Evolutionary conservation across 2,113 vertebrate genomes (phyloP).

Genomic region (Atrichornis clamosus): DNA sequence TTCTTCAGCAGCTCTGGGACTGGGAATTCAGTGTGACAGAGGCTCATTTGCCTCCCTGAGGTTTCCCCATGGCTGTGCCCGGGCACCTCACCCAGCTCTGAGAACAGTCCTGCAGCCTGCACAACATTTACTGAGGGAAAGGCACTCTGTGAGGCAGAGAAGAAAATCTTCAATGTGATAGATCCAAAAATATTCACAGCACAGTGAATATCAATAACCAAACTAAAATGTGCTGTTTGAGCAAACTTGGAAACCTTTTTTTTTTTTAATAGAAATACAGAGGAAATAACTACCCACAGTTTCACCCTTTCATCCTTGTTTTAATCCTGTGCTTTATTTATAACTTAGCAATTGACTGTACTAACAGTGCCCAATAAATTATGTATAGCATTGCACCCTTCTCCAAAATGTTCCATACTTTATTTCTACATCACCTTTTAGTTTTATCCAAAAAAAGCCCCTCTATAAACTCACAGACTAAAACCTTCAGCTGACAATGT

Average conservation of each 20-base stretch:
- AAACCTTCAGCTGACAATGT: not conserved
- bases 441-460: not conserved
- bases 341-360: conserved; percentile 24
- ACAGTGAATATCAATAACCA: not conserved
- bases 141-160: not conserved
- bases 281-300: not conserved
- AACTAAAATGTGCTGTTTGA: conserved; percentile 6
- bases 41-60: not conserved
- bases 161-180: not conserved
- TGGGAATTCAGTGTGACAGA: not conserved
- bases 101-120: not conserved
- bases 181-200: not conserved
- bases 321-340: conserved; percentile 34
- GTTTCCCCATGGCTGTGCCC: not conserved
- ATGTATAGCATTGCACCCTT: not conserved
- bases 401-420: not conserved
- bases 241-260: not conserved
- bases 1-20: not conserved
- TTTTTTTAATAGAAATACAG: not conserved
- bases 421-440: not conserved
- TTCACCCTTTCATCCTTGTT: conserved; percentile 10
- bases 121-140: not conserved
- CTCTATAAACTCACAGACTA: not conserved
- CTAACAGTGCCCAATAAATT: conserved; percentile 36
- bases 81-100: not conserved